Percentiles rank a stretch among this genome's conserved stretches.
Evolutionary conservation across 2,797 vertebrate species (phyloP).

Genomic region (Hoplostethus mediterraneus): DNA sequence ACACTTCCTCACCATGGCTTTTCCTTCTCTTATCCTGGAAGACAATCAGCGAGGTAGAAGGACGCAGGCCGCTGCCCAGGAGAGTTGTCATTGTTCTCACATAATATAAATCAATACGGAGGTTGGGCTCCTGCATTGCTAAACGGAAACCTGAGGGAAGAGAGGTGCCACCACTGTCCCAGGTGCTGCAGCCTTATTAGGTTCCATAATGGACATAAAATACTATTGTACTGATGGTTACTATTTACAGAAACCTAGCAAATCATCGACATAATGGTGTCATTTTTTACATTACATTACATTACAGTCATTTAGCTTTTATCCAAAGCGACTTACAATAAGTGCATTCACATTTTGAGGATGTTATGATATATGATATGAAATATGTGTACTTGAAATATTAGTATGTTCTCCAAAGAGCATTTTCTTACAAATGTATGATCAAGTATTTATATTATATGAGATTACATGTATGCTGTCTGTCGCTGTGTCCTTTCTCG

Average conservation of each 20-base stretch:
- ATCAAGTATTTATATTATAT: no score
- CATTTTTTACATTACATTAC: neutral
- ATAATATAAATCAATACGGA: conserved; percentile 72
- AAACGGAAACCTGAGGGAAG: conserved; percentile 57
- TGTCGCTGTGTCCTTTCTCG: conserved; percentile 26
- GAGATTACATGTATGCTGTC: neutral
- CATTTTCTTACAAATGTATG: no score
- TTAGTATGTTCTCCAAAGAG: no score
- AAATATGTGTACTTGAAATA: no score
- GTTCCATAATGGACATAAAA: conserved; percentile 20
- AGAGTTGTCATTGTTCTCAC: conserved; percentile 69
- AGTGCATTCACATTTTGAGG: no score
- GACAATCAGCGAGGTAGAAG: conserved; percentile 38
- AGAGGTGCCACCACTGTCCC: conserved; percentile 31
- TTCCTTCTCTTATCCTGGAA: conserved; percentile 35
- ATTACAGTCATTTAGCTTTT: no score
- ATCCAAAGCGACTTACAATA: no score
- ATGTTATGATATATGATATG: no score
- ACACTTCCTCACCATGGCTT: conserved; percentile 48
- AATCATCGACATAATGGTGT: conserved; percentile 4
- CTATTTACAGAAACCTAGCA: neutral
- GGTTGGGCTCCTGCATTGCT: conserved; percentile 37
- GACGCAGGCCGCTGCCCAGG: conserved; percentile 36
- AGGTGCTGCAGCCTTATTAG: conserved; percentile 15
- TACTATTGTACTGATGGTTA: neutral